Evolutionary conservation across 2,797 vertebrate species (phyloP).

Genomic region (Loris lydekkerianus): DNA sequence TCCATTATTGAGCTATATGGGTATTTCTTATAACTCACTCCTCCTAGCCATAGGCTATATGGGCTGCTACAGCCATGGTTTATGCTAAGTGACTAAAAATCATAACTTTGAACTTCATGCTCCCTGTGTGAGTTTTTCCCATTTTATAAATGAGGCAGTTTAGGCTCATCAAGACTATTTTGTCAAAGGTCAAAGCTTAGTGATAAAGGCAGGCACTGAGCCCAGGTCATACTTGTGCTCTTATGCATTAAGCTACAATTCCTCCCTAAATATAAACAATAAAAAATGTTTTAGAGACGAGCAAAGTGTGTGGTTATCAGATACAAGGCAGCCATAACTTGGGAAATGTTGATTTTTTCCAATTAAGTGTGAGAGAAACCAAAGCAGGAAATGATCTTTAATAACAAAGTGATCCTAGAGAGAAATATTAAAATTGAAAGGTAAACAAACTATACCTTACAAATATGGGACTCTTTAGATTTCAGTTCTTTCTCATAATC

Average conservation of each 20-base stretch:
- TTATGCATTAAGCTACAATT: background rate
- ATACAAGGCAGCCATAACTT: background rate
- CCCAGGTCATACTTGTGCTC: background rate
- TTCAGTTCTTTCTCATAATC: background rate
- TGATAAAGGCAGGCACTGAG: background rate
- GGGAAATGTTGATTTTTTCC: background rate
- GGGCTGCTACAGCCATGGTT: background rate
- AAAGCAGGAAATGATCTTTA: background rate
- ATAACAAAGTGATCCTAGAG: slow-evolving; percentile 6
- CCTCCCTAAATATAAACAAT: background rate
- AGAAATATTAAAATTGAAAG: slow-evolving; percentile 30
- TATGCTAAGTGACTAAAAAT: background rate
- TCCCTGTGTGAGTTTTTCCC: background rate
- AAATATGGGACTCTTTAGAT: background rate
- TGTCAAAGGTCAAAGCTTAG: background rate
- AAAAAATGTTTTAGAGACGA: background rate
- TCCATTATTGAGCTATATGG: too few species aligned
- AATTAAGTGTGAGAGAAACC: background rate
- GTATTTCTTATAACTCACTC: too few species aligned
- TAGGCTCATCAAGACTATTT: background rate
- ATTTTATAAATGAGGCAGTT: background rate
- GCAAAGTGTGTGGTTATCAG: background rate
- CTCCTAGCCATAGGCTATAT: too few species aligned
- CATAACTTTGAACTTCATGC: background rate
- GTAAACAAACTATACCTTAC: background rate